Percentiles rank a stretch among this genome's conserved stretches.
Evolutionary conservation across 2,113 vertebrate genomes (phyloP).

Genomic region (Coptodon bakossiorum): DNA sequence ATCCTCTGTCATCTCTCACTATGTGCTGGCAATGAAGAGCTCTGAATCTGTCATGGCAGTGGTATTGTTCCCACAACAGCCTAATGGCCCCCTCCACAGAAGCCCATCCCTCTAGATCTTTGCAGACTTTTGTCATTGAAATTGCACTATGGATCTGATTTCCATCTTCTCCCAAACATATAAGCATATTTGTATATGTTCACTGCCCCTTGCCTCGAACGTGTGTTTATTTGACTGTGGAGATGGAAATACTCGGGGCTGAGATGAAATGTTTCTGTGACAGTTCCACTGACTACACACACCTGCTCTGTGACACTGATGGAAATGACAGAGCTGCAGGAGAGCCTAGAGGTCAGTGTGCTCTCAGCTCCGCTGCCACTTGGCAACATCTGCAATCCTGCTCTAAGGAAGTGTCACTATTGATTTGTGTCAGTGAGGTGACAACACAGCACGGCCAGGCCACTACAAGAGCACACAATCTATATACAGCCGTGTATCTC

Average conservation of each 20-base stretch:
- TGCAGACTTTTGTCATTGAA: constrained; percentile 20
- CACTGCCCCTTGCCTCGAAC: background rate
- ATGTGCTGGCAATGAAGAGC: constrained; percentile 27
- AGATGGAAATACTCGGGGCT: background rate
- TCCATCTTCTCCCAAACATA: background rate
- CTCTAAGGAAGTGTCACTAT: constrained; percentile 59
- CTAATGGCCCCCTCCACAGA: constrained; percentile 24
- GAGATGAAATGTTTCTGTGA: constrained; percentile 7
- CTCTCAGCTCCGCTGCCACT: constrained; percentile 28
- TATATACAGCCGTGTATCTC: background rate
- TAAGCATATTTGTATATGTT: background rate
- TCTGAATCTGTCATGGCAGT: constrained; percentile 30
- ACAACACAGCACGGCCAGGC: constrained; percentile 14
- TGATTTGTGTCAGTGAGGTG: constrained; percentile 47
- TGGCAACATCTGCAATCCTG: constrained; percentile 24
- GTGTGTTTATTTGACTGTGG: background rate
- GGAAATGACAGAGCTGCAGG: constrained; percentile 40
- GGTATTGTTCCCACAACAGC: constrained; percentile 45
- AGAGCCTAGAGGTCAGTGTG: constrained; percentile 27
- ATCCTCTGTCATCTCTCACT: constrained; percentile 40
- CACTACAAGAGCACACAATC: background rate
- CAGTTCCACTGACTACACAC: constrained; percentile 11
- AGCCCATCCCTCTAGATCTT: background rate
- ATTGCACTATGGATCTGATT: constrained; percentile 15
- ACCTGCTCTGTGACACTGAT: constrained; percentile 42